Base-by-base conservation (phyloP, 1,140 invertebrate species). In the Tribolium madens region DNA sequence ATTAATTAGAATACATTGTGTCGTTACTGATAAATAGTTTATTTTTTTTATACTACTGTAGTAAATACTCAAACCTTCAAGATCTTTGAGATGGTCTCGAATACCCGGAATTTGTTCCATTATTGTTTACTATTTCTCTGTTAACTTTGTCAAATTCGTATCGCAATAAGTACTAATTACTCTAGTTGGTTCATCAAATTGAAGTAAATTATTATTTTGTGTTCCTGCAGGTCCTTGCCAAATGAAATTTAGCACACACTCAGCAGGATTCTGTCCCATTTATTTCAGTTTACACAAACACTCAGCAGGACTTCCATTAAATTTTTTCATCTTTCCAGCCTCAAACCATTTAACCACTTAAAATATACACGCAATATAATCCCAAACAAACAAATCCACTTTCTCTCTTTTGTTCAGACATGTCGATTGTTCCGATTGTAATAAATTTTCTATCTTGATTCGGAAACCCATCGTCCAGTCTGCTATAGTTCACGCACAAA, bases 401-500 rank as follows among this genome's bases (percentile, higher is more conserved):
- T 57, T 57, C 52, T 57, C 52, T 57, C 15, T 57, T 57, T 57
- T 57, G 52, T 50, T 17, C 15, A 14, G 13, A 50, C 10, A 14
- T 7, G 48, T 50, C 48, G 48, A 50, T 17, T 17, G 47, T 53
- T 21, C 18, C 1, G 33, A 9, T 36, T 42, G 9, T 26, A 26
- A 26, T 26, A 26, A 52, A 57, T n/a, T 26, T 57, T 21, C 15
- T 2, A n/a, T n/a, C 52, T 21, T 1, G 52, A 18, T 57, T 57
- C 52, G 52, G 14, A 21, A 57, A 57, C 18, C 17, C 52, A 21
- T 6, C 15, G 10, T 57, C 9, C 21, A 26, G 21, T 26, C n/a
- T 42, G 36, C 9, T 57, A 10, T n/a, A 57, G 52, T 64, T 33
- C 21, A 64, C 57, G 57, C 57, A 64, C 57, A 64, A 64, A 33